Evolutionary conservation across 2,113 vertebrate genomes (phyloP).

Genomic region (Centropus bengalensis): DNA sequence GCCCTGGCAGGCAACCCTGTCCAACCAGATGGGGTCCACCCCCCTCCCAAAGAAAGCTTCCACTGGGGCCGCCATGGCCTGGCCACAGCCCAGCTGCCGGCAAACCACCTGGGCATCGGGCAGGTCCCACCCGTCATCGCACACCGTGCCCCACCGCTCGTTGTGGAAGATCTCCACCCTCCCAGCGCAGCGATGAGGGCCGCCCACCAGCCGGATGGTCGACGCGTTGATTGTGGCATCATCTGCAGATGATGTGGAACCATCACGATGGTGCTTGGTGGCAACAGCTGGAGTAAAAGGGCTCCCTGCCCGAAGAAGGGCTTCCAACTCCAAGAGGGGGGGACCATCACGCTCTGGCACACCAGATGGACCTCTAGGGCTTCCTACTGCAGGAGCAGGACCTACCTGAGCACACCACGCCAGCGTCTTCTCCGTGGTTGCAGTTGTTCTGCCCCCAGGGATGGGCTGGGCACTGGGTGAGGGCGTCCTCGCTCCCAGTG

Average conservation of each 20-base stretch:
- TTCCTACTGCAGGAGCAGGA: background rate
- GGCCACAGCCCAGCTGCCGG: too few species aligned
- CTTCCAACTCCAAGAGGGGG: background rate
- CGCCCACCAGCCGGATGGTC: background rate
- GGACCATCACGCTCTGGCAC: background rate
- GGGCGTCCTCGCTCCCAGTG: background rate
- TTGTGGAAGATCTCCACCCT: slow-evolving; percentile 1
- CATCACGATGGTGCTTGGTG: background rate
- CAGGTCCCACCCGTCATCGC: too few species aligned
- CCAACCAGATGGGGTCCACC: too few species aligned
- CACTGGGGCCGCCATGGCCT: too few species aligned
- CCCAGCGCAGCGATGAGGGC: background rate
- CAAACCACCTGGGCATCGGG: too few species aligned
- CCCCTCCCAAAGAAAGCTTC: too few species aligned
- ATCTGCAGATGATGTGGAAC: background rate
- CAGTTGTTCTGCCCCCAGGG: background rate
- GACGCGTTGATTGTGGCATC: too few species aligned
- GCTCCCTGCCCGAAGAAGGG: too few species aligned
- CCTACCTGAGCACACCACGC: background rate
- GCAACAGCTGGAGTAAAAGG: too few species aligned
- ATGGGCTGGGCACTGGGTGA: background rate
- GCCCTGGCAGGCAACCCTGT: too few species aligned
- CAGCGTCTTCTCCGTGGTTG: background rate
- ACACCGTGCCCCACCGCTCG: too few species aligned
- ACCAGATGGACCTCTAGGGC: background rate